Evolutionary conservation across 1,140 invertebrate species (phyloP), one percentile per base, ranked within the genome.

Genomic region (Lepidurus apus): DNA sequence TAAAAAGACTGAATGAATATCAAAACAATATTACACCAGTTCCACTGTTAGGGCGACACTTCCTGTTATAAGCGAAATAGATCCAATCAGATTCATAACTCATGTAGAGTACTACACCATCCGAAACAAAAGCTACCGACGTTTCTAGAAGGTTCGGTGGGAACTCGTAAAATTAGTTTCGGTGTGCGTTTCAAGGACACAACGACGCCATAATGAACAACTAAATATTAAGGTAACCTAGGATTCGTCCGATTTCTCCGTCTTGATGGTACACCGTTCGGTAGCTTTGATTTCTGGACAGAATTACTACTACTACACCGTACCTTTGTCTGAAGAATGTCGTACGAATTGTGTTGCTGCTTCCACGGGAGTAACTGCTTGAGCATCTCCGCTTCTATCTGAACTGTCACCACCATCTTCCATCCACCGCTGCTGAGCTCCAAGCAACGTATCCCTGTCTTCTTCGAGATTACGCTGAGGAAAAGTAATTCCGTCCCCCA

Each of bases 401-500:
- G 53, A 65, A 21, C 53, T 65, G 6, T 65, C 79, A 34, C 81
- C 85, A 80, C 87, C 87, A 80, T 88, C 87, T 80, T 84, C 85
- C 42, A 74, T 77, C 87, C 87, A 88, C 24, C 84, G 85, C 81
- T 88, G 87, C 79, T 84, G 83, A 77, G 84, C 83, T 53, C 85
- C 86, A 80, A 93, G 87, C 79, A 96, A 87, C 43, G 90, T 90
- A 85, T 94, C 92, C 79, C 91, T 91, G 84, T 95, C 93, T 85
- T 95, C 92, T 82, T 93, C 92, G 81, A 90, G 87, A 80, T 89
- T 89, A 74, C 91, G 89, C 84, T 93, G 91, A 17, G 94, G 93
- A 86, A 93, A 96, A 82, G 90, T 91, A 82, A 94, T 89, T 80
- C 94, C 94, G 86, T 95, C 93, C 82, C 93, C 94, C 85, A 93